Evolutionary conservation across 2,797 vertebrate genomes (phyloP), one percentile per base, ranked within the genome.

Genomic region (Chaetodon trifasciatus): DNA sequence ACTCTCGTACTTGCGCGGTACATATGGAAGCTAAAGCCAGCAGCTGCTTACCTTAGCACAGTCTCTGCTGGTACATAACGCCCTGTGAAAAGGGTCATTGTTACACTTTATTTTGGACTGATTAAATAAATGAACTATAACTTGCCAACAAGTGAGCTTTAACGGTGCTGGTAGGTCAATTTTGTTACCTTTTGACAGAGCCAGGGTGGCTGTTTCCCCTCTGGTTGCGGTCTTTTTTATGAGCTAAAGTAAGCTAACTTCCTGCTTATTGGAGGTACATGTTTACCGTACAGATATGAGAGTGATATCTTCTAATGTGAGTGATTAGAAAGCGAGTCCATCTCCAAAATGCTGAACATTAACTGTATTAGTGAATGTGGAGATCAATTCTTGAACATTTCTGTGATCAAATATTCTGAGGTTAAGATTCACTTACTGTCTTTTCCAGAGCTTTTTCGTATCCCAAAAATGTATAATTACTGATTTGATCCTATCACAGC

Each of bases 401-500:
- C 1, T 39, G 2, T 39, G 11, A 24, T 32, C 3, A 64, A 2
- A 49, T 39, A 47, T 35, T 55, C 13, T 17, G 46, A 49, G 28
- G 39, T 44, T 21, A 39, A 15, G 5, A 5, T 56, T 32, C 7
- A 21, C 32, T 23, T 44, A 6, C 37, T 60, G n/a, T 5, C 2
- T 17, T 42, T 61, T n/a, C 39, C 12, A 8, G 6, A 58, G 10
- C n/a, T 55, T 44, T 50, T 3, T 5, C 0, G 0, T 17, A 12
- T 53, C 53, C 32, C 32, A 21, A 1, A 11, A 28, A 21, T 73
- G 13, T 47, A 0, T 71, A 8, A 49, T n/a, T n/a, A 19, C 53
- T 39, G 2, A 32, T 77, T 57, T 55, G 2, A 6, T 76, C 3
- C n/a, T 6, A 1, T 61, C 47, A 12, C 89, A 99, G 98, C 98